Base-by-base conservation (phyloP, 2,113 vertebrate species). In the Oryzias curvinotus region DNA sequence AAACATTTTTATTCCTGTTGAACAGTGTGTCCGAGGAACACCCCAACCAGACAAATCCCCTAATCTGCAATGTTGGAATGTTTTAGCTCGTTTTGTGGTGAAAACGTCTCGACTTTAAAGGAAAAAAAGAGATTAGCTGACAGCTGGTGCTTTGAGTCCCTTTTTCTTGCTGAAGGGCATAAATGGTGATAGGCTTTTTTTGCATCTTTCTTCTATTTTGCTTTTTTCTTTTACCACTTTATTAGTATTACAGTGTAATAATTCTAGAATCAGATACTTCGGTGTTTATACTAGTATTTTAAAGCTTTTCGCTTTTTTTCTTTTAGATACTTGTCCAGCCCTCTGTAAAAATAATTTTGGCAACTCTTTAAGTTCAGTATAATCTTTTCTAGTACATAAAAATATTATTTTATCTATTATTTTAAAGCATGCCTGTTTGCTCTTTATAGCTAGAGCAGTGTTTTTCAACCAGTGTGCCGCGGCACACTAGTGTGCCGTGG, bases 61-160 rank as follows among this genome's bases (percentile, higher is more conserved):
- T 7, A 57, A 54, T 28, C 65, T 75, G 57, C 25, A 23, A 1
- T 57, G 48, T 73, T 52, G 18, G 52, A 53, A 14, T 68, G 14
- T 62, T 65, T 60, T 61, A 53, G 17, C 21, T 51, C 41, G 56
- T 67, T 73, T 26, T 69, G 57, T 46, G 19, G 51, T 60, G 67
- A 50, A 68, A 81, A 74, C 52, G 62, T 66, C 18, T 36, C 14
- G 46, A 1, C 64, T 77, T 42, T 1, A 5, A 62, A 73, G 52
- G 36, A 10, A 70, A 65, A n/a, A 66, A 68, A 61, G 44, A 53
- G 26, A 54, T 62, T 43, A 18, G 59, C n/a, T 78, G 65, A 80
- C 68, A 74, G 58, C 57, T 59, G 57, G 46, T 7, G 56, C 57
- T 76, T 67, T 67, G 47, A 59, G 75, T 74, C 61, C 7, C 12